These are phyloP conservation scores for Agrilus planipennis DNA, from an alignment of 1,140 invertebrate species.

Conservation along the genomic window DNA sequence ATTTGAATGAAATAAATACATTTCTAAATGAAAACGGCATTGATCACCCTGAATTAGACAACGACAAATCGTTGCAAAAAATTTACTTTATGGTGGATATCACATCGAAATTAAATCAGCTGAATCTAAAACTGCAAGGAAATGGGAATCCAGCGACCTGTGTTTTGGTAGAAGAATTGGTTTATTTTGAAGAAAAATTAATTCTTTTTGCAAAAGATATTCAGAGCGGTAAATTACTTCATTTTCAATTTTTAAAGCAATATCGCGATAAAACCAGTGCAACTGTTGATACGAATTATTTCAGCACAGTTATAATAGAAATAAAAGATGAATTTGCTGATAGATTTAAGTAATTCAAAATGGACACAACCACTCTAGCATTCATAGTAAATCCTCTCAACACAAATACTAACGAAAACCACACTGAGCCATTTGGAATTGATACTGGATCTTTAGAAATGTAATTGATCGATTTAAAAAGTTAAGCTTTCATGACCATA, in stretches of 20 bases:
- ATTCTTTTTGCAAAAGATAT: conserved; percentile 15
- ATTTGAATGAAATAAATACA: conserved; percentile 21
- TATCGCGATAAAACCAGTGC: conserved; percentile 15
- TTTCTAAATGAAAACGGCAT: conserved; percentile 25
- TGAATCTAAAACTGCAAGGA: conserved; percentile 26
- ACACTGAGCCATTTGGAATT: conserved; percentile 18
- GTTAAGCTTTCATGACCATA: no score
- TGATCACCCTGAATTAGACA: conserved; percentile 21
- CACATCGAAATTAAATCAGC: conserved; percentile 24
- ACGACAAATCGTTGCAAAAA: conserved; percentile 27
- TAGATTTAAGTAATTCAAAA: conserved; percentile 16
- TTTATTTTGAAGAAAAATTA: conserved; percentile 27
- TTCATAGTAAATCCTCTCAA: conserved; percentile 23
- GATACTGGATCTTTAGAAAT: no score
- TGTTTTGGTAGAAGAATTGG: conserved; percentile 15
- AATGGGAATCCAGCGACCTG: conserved; percentile 22
- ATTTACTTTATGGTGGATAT: conserved; percentile 26
- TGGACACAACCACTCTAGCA: conserved; percentile 16
- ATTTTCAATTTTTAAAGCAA: conserved; percentile 12
- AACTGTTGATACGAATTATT: conserved; percentile 2
- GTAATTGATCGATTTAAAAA: no score
- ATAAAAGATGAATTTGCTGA: conserved; percentile 7
- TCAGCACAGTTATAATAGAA: conserved; percentile 1
- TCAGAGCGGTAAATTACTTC: conserved; percentile 12
- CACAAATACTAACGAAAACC: conserved; percentile 17